A percentile compares a stretch with the other conserved stretches of the same genome.
Evolutionary conservation across 2,113 vertebrate genomes (phyloP).

Genomic region (Hydropotes inermis): DNA sequence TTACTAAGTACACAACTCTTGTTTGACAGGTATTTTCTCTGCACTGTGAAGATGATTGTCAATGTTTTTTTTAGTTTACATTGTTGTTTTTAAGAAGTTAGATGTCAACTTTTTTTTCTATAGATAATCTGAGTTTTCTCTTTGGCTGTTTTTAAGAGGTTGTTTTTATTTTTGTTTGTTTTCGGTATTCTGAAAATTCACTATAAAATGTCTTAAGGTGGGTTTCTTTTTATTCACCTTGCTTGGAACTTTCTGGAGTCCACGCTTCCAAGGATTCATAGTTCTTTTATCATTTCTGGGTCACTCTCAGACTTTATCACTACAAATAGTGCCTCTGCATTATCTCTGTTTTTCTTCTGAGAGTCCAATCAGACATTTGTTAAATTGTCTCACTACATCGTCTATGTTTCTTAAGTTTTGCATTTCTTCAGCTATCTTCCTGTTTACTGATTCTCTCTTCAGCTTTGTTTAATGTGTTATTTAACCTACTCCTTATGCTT

Average conservation of each 20-base stretch:
- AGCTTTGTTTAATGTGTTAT: not conserved
- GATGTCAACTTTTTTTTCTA: not conserved
- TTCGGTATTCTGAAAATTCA: not conserved
- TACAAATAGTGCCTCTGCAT: not conserved
- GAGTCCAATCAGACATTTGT: not conserved
- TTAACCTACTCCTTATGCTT: not conserved
- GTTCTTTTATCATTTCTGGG: not conserved
- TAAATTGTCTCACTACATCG: not conserved
- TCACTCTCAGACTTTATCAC: not conserved
- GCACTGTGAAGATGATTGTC: not conserved
- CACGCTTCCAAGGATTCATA: not conserved
- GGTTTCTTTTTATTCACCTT: not conserved
- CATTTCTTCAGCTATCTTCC: not conserved
- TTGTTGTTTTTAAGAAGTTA: not conserved
- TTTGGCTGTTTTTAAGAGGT: not conserved
- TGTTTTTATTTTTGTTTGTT: not conserved
- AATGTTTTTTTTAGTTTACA: not conserved
- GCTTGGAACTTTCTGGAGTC: not conserved
- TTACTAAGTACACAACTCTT: not conserved
- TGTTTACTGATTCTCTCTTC: conserved; percentile 21
- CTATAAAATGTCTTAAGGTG: not conserved
- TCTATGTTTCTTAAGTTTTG: not conserved
- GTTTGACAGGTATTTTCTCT: not conserved
- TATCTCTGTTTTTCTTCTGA: not conserved
- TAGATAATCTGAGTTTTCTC: not conserved